phyloP scores from a whole-genome alignment of 2,113 vertebrate genomes.

The Nasalis larvatus region DNA sequence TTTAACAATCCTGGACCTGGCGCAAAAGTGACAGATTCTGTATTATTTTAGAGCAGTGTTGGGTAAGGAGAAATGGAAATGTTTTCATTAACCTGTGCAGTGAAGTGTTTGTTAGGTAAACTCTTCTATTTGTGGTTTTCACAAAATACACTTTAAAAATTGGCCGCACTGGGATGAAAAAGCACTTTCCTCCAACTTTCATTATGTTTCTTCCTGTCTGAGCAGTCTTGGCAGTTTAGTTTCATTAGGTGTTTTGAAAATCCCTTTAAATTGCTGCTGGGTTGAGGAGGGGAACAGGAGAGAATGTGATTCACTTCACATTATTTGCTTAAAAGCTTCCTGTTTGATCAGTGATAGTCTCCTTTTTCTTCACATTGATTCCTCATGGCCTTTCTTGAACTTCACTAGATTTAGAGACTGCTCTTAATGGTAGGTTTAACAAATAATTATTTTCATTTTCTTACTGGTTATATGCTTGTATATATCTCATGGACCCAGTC shows the following conservation, averaged over 20 bases:
- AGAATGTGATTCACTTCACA: neutral
- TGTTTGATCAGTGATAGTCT: constrained; percentile 45
- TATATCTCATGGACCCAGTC: neutral
- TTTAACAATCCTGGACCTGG: neutral
- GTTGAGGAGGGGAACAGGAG: constrained; percentile 4
- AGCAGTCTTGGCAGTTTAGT: constrained; percentile 66
- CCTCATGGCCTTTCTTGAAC: neutral
- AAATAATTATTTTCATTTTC: constrained; percentile 42
- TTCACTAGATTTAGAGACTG: neutral
- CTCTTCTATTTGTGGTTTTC: constrained; percentile 2
- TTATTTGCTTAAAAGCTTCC: constrained; percentile 55
- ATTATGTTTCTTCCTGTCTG: constrained; percentile 54
- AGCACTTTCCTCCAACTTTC: constrained; percentile 22
- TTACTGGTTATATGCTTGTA: neutral
- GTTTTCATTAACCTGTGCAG: neutral
- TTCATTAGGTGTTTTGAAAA: constrained; percentile 60
- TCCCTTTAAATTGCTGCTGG: constrained; percentile 60
- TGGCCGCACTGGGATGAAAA: constrained; percentile 4
- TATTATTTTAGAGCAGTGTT: neutral
- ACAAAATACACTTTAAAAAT: neutral
- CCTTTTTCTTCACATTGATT: neutral
- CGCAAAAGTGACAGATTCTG: neutral
- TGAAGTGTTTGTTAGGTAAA: neutral
- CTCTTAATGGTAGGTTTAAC: constrained; percentile 25
- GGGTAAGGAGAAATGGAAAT: constrained; percentile 25